Evolutionary conservation across 2,888 invertebrate species (phyloP).

Genomic region (Drosophila histrio): DNA sequence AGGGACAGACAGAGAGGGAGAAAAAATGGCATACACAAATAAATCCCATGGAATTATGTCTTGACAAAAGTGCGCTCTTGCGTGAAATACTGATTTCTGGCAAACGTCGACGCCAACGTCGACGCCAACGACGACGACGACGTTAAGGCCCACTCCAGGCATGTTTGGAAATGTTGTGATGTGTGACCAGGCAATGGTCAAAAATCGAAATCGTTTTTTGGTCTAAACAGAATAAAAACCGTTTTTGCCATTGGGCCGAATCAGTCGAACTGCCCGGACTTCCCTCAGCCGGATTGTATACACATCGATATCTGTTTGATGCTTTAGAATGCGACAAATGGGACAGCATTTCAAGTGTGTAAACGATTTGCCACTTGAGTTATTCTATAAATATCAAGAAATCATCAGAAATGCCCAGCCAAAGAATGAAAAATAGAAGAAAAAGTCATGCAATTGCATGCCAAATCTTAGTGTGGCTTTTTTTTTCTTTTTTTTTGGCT

Average conservation of each 20-base stretch:
- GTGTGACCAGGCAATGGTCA: conserved; percentile 70
- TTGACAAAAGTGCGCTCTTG: conserved; percentile 78
- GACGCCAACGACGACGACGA: background rate
- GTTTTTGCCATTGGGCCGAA: conserved; percentile 2
- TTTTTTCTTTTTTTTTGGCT: conserved; percentile 2
- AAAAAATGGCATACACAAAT: conserved; percentile 72
- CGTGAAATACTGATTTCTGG: conserved; percentile 79
- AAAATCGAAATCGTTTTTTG: conserved; percentile 68
- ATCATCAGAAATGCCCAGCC: conserved; percentile 58
- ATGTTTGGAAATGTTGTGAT: conserved; percentile 40
- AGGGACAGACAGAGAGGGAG: conserved; percentile 2
- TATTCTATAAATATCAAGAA: conserved; percentile 80
- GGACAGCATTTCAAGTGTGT: conserved; percentile 78
- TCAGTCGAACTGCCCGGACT: background rate
- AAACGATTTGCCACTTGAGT: conserved; percentile 83
- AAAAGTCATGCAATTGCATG: conserved; percentile 43
- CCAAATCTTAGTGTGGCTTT: conserved; percentile 7
- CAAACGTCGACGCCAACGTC: conserved; percentile 20
- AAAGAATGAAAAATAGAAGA: background rate
- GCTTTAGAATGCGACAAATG: conserved; percentile 67
- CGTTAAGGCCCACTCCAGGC: background rate
- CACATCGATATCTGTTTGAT: conserved; percentile 54
- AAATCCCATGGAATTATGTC: conserved; percentile 80
- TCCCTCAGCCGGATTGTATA: background rate
- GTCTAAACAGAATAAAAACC: conserved; percentile 41